Base-by-base conservation (phyloP, 2,113 vertebrate genomes). In the Pelmatolapia mariae region DNA sequence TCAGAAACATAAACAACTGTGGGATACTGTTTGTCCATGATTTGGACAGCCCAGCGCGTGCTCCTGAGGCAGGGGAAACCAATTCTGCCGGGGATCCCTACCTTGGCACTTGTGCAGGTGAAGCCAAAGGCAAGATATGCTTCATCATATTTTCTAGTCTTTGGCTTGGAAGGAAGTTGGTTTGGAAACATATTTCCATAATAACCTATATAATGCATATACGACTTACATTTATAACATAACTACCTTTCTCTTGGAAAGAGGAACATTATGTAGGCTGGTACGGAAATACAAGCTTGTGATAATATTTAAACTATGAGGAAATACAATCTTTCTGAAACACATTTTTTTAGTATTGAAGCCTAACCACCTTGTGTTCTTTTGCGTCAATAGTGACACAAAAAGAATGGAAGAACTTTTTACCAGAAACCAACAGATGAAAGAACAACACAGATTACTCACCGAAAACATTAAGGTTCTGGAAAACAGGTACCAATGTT, bases 371-470 rank as follows among this genome's bases (percentile, higher is more conserved):
- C 24, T n/a, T 45, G 15, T 19, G 15, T 82, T 66, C 57, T 82
- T 63, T n/a, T 29, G 12, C 90, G 9, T 57, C 26, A 66, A 89
- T 92, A 99, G 98, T 1, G 98, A 99, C 7, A 94, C 97, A 11
- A 98, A 98, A 92, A 95, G 98, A 86, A 97, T 98, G 59, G 98
- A 99, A 90, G 98, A 99, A 84, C 80, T 99, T 38, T 99, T 98
- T 84, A 95, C 95, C 87, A 99, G 98, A 94, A 99, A 99, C 94
- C 98, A 98, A 54, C 97, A 98, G 76, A 95, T 99, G 91, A 95
- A 98, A 90, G 98, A 99, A 82, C 98, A 99, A 76, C 98, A 99
- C 88, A 96, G 97, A 71, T 85, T 95, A 1, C 97, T 99, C 18
- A 98, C 97, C 19, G 98, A 99, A 68, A 99, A 98, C 10, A 96